phyloP scores from a whole-genome alignment of 2,888 invertebrate genomes.

The Venustoraphidia nigricollis region DNA sequence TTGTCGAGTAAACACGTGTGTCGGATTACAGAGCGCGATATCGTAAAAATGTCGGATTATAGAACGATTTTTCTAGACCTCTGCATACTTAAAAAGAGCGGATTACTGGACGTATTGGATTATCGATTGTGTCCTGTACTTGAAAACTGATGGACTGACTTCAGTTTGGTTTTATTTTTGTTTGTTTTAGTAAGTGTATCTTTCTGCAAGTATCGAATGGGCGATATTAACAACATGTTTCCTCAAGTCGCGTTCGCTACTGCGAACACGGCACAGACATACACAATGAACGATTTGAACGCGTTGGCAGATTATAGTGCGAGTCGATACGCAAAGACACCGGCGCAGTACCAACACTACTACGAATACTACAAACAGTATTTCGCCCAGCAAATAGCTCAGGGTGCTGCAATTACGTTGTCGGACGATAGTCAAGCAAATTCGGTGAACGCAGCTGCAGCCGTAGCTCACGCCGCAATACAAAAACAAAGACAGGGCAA shows the following conservation, averaged over 20 bases:
- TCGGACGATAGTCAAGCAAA: constrained; percentile 46
- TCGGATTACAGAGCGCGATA: too few species aligned
- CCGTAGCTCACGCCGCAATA: constrained; percentile 79
- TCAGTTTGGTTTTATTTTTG: neutral
- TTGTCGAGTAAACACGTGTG: too few species aligned
- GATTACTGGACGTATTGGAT: too few species aligned
- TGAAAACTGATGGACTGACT: neutral
- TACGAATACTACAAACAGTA: constrained; percentile 59
- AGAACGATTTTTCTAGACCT: too few species aligned
- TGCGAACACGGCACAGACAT: constrained; percentile 25
- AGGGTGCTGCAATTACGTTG: constrained; percentile 33
- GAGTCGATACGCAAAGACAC: constrained; percentile 53
- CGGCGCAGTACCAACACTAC: constrained; percentile 53
- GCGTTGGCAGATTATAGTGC: constrained; percentile 63
- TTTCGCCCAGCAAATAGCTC: constrained; percentile 45
- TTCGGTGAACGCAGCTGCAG: constrained; percentile 71
- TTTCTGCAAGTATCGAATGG: constrained; percentile 38
- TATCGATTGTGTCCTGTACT: too few species aligned
- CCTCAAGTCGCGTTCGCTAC: constrained; percentile 24
- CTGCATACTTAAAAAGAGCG: too few species aligned
- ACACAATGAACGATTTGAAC: constrained; percentile 50
- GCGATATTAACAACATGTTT: constrained; percentile 27
- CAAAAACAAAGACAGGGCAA: constrained; percentile 38
- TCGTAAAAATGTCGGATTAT: too few species aligned
- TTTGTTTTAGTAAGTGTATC: constrained; percentile 31